A percentile compares a stretch with the other conserved stretches of the same genome.
phyloP scores from a whole-genome alignment of 2,888 invertebrate species.

The Calliopum simillimum region DNA sequence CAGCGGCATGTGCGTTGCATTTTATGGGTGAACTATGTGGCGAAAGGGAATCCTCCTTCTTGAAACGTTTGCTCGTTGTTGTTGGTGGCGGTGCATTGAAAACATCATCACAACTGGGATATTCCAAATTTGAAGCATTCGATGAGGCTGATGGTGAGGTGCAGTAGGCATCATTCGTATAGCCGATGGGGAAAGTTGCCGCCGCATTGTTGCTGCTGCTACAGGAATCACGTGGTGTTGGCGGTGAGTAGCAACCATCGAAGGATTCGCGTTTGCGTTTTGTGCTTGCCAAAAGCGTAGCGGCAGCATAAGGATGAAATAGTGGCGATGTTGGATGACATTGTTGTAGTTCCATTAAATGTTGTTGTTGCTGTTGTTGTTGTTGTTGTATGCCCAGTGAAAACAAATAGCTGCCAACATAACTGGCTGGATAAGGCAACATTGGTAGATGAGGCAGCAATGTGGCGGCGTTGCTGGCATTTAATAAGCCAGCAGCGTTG shows the following conservation, averaged over 20 bases:
- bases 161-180: constrained; percentile 54
- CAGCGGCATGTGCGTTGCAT: constrained; percentile 30
- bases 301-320: constrained; percentile 56
- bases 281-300: constrained; percentile 48
- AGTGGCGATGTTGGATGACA: constrained; percentile 50
- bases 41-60: constrained; percentile 56
- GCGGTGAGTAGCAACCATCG: constrained; percentile 48
- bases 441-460: constrained; percentile 66
- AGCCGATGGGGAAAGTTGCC: constrained; percentile 38
- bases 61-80: constrained; percentile 49
- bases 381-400: constrained; percentile 75
- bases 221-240: constrained; percentile 46
- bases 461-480: constrained; percentile 65
- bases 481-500: constrained; percentile 64
- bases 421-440: constrained; percentile 75
- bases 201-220: constrained; percentile 25
- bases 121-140: constrained; percentile 55
- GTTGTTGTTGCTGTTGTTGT: constrained; percentile 55
- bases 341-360: constrained; percentile 42
- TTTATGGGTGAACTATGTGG: constrained; percentile 59
- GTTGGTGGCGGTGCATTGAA: constrained; percentile 22
- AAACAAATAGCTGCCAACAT: constrained; percentile 74
- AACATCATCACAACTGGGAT: constrained; percentile 55
- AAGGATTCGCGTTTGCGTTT: constrained; percentile 55
- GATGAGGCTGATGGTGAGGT: constrained; percentile 66